These are phyloP conservation scores for Danio choprae DNA, from an alignment of 2,797 vertebrate species.

Conservation along the genomic window DNA sequence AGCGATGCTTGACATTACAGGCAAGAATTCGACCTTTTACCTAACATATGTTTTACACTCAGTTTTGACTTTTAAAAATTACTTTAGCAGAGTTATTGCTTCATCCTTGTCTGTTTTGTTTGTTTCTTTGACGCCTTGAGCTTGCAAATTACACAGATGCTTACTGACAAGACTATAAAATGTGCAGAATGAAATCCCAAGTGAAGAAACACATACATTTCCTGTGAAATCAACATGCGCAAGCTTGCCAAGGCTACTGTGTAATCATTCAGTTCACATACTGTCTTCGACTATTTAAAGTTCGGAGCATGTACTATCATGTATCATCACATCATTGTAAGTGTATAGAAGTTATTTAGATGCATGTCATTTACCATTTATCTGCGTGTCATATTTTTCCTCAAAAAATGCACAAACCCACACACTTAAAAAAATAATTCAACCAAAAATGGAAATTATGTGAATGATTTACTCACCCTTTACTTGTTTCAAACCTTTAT, in stretches of 20 bases:
- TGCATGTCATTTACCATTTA: too few relatives aligned
- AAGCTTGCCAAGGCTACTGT: not conserved
- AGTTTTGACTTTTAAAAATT: not conserved
- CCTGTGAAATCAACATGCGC: slow-evolving; percentile 17
- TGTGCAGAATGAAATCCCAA: slow-evolving; percentile 6
- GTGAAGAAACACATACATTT: slow-evolving; percentile 8
- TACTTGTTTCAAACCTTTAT: too few relatives aligned
- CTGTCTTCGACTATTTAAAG: not conserved
- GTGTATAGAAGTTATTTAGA: not conserved
- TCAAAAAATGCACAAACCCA: too few relatives aligned
- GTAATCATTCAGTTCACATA: not conserved
- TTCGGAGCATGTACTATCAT: not conserved
- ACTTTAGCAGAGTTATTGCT: not conserved
- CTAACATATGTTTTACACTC: not conserved
- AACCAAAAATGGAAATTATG: too few relatives aligned
- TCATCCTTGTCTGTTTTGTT: not conserved
- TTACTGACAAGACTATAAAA: not conserved
- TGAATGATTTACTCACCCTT: too few relatives aligned
- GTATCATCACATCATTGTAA: not conserved
- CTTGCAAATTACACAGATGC: not conserved
- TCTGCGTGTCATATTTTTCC: too few relatives aligned
- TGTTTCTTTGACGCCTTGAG: not conserved
- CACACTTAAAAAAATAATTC: too few relatives aligned
- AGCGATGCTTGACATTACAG: too few relatives aligned
- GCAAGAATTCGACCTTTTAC: too few relatives aligned